Evolutionary conservation across 2,797 vertebrate species (phyloP).

Genomic region (Gadopsis marmoratus): DNA sequence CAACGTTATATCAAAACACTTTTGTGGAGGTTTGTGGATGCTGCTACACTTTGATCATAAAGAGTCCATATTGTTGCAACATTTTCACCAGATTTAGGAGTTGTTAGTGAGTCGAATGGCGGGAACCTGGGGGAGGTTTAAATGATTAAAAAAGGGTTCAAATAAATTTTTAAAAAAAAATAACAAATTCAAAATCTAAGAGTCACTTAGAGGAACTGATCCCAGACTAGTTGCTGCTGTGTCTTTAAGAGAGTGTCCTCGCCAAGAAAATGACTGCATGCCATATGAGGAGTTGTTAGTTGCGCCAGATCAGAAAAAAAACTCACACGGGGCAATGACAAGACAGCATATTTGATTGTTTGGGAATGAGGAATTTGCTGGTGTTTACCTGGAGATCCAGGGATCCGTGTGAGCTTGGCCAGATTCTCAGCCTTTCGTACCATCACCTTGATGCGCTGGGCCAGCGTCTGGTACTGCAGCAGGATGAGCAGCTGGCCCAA

Average conservation of each 20-base stretch:
- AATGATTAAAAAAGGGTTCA: neutral
- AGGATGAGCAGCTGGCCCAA: slow-evolving; percentile 87
- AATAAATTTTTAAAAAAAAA: neutral
- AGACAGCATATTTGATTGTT: neutral
- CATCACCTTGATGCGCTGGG: slow-evolving; percentile 89
- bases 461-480: slow-evolving; percentile 87
- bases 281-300: neutral
- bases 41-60: too few relatives aligned
- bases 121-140: neutral
- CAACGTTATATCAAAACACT: neutral
- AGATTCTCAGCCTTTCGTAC: slow-evolving; percentile 87
- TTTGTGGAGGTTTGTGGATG: neutral
- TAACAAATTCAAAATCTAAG: neutral
- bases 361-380: neutral
- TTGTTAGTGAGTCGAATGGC: neutral
- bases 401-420: slow-evolving; percentile 85
- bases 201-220: neutral
- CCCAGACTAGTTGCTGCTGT: neutral
- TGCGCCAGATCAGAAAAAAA: neutral
- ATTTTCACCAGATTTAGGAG: too few relatives aligned
- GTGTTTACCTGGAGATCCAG: slow-evolving; percentile 85
- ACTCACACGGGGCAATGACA: neutral
- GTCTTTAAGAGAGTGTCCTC: neutral
- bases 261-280: too few relatives aligned
- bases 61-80: too few relatives aligned